Base-by-base conservation (phyloP, 2,113 vertebrate genomes). In the Periophthalmus modestus region DNA sequence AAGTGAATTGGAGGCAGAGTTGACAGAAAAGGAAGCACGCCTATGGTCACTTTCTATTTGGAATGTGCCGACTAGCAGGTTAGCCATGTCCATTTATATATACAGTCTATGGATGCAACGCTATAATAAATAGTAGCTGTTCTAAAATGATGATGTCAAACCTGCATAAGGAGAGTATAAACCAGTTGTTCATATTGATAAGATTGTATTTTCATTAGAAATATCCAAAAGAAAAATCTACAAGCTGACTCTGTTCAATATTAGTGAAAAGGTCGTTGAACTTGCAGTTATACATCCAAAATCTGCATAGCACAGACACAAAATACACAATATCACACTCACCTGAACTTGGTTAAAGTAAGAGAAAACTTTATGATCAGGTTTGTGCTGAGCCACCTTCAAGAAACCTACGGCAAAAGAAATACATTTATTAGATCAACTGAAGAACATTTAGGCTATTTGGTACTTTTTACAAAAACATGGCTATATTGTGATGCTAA, bases 291-390 rank as follows among this genome's bases (percentile, higher is more conserved):
- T 28, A 28, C 28, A 28, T 28, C 28, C 28, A 16, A 52, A 52
- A 19, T 47, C 11, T 47, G 46, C 46, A 47, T 18, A 52, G 13
- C 16, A 5, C 3, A 24, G 9, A 24, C 2, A 59, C 4, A n/a
- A 59, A 59, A 59, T 28, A 15, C 57, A 28, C 59, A 62, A 34
- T 34, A 70, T 55, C 36, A 72, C n/a, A 54, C 88, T 83, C 72
- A 92, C 89, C 84, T 88, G 77, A 28, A 12, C 55, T 74, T 71
- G 33, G 66, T 81, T 58, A 81, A 66, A 59, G 71, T 85, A 24
- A 80, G 79, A 59, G 78, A 59, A 62, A 85, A 74, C 79, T 81
- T 78, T 73, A 61, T 23, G 50, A 77, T 70, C 47, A 19, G 33
- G 66, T 50, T 54, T 85, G 69, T 85, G 59, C 36, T 80, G 79